phyloP scores from a whole-genome alignment of 2,888 invertebrate genomes.

The Melanchra persicariae region DNA sequence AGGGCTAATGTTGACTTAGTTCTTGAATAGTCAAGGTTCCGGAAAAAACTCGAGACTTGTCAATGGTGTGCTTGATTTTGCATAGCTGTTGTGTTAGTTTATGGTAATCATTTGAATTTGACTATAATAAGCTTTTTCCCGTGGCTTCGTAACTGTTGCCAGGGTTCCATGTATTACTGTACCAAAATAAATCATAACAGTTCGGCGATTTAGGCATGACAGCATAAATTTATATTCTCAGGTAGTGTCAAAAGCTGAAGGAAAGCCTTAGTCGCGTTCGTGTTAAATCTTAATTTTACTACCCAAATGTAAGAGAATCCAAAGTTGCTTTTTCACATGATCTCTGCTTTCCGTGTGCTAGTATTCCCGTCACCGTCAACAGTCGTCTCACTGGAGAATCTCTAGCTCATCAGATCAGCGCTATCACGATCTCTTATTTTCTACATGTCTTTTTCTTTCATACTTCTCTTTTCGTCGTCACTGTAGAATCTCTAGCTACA shows the following conservation, averaged over 20 bases:
- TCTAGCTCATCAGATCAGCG: background rate
- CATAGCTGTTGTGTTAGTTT: conserved; percentile 12
- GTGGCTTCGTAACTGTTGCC: too few relatives aligned
- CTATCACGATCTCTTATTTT: too few relatives aligned
- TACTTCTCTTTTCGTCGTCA: background rate
- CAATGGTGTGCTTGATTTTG: conserved; percentile 15
- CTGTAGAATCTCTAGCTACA: background rate
- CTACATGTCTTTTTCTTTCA: too few relatives aligned
- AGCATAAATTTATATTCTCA: too few relatives aligned
- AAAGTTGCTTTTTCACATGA: background rate
- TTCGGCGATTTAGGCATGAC: too few relatives aligned
- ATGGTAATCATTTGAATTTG: conserved; percentile 27
- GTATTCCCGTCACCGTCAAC: background rate
- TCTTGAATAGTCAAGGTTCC: conserved; percentile 38
- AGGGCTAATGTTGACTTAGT: conserved; percentile 37
- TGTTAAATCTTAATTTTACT: background rate
- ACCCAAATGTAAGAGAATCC: background rate
- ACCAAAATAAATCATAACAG: too few relatives aligned
- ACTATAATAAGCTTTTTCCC: background rate
- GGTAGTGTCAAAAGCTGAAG: too few relatives aligned
- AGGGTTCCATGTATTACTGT: too few relatives aligned
- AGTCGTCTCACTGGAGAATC: background rate
- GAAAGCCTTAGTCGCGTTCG: too few relatives aligned
- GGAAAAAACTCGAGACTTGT: conserved; percentile 20
- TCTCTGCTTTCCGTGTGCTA: background rate